Evolutionary conservation across 2,113 vertebrate species (phyloP).

Genomic region (Halcyon senegalensis): DNA sequence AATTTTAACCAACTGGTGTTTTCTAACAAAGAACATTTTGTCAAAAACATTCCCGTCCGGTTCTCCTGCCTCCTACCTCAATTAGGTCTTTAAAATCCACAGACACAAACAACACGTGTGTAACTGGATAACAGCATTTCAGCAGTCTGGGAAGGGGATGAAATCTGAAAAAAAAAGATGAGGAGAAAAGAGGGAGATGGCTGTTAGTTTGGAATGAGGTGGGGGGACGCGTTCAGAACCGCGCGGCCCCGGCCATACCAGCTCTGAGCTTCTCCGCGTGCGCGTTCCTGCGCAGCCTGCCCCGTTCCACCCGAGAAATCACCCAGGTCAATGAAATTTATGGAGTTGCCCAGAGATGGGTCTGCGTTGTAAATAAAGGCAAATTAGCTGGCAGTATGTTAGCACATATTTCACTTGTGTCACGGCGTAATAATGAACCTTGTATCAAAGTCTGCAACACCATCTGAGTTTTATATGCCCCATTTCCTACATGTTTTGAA

Average conservation of each 20-base stretch:
- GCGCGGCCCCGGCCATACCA: not conserved
- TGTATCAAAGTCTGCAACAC: conserved; percentile 76
- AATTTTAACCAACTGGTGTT: not conserved
- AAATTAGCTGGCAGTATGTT: conserved; percentile 74
- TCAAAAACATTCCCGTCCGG: not conserved
- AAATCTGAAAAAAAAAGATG: conserved; percentile 25
- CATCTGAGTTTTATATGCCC: conserved; percentile 80
- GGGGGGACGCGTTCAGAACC: not conserved
- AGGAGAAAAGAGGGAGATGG: not conserved
- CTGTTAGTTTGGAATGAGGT: not conserved
- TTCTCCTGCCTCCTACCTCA: not conserved
- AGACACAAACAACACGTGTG: not conserved
- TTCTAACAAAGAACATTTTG: conserved; percentile 35
- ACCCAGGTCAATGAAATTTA: conserved; percentile 55
- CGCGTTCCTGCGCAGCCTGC: not conserved
- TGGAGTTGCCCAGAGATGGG: conserved; percentile 55
- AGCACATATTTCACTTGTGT: conserved; percentile 76
- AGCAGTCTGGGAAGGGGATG: not conserved
- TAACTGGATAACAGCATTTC: not conserved
- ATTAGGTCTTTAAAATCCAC: not conserved
- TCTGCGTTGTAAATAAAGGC: conserved; percentile 73
- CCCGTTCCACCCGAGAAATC: conserved; percentile 5
- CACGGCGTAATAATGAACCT: conserved; percentile 72
- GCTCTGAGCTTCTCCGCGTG: not conserved
- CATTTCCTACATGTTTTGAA: conserved; percentile 81